Base-by-base conservation (phyloP, 2,113 vertebrate genomes). In the Oceanites oceanicus region DNA sequence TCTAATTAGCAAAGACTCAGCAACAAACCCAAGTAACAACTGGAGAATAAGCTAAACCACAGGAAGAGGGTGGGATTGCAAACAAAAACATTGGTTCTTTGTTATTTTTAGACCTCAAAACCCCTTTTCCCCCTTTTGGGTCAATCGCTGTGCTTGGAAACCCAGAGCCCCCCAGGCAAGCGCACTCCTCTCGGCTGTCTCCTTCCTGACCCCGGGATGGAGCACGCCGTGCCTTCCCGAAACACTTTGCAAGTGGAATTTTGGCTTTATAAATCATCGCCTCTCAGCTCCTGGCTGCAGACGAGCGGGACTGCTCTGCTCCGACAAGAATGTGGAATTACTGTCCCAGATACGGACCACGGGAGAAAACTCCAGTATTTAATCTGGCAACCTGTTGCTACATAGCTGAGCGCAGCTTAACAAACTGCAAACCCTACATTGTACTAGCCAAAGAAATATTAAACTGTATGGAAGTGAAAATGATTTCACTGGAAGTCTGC, bases 191-290 rank as follows among this genome's bases (percentile, higher is more conserved):
- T 87, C 53, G 1, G 84, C 67, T 92, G 91, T 53, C 89, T 97
- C 78, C 52, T 63, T 45, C 74, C 62, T 95, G 96, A 94, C 89
- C 95, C 81, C 2, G 0, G 74, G 84, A 87, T 3, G 42, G 55
- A 95, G 89, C 74, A 58, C 0, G 1, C 70, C 0, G 1, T 70
- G 62, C 66, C 80, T 95, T 94, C 78, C 91, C 47, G 0, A 94
- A 90, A 96, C 87, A 66, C 91, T 90, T 10, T 55, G 74, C 63
- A 76, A 96, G 91, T 63, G 91, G 95, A 97, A 97, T 96, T 94
- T 94, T 97, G 91, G 92, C 87, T 94, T 83, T 94, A 50, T 88
- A 95, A 95, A 96, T 91, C 89, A 95, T 23, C 0, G 2, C 50
- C 71, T 91, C 86, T 90, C 12, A 1, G 84, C 91, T 79, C 45